Conservation (phyloP, 2,113 vertebrate species). For the Butorides virescens region DNA sequence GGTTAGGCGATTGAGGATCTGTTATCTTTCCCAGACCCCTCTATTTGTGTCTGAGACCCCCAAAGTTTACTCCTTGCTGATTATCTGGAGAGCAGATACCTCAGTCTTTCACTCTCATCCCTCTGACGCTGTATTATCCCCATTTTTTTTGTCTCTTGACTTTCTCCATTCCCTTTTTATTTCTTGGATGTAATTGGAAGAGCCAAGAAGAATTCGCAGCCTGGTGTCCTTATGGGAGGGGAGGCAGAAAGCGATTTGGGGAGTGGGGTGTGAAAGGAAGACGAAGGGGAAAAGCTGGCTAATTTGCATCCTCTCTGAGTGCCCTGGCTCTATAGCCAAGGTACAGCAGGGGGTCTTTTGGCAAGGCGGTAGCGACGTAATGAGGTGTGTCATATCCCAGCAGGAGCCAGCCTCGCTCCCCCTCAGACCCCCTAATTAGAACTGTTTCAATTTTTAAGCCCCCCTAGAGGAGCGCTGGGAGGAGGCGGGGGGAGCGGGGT, state of each 20-base stretch:
- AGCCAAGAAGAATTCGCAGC: neutral
- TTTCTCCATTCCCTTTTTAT: slow-evolving; percentile 11
- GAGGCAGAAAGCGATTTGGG: slow-evolving; percentile 41
- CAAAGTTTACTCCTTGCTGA: neutral
- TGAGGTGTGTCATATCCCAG: slow-evolving; percentile 67
- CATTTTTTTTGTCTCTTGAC: neutral
- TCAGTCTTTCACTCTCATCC: neutral
- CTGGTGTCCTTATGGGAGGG: slow-evolving; percentile 10
- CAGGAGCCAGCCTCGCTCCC: slow-evolving; percentile 27
- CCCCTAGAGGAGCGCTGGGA: neutral
- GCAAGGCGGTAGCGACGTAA: slow-evolving; percentile 51
- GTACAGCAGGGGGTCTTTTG: slow-evolving; percentile 56
- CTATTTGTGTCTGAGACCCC: neutral
- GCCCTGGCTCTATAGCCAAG: slow-evolving; percentile 49
- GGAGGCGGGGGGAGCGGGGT: neutral
- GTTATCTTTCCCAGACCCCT: neutral
- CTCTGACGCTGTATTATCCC: neutral
- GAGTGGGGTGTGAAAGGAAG: slow-evolving; percentile 48
- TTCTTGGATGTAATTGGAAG: slow-evolving; percentile 19
- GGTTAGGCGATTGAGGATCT: neutral
- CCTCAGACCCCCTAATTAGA: slow-evolving; percentile 61
- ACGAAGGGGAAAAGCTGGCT: slow-evolving; percentile 34
- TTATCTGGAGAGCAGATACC: neutral
- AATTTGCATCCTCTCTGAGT: slow-evolving; percentile 73
- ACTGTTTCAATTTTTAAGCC: slow-evolving; percentile 59